These are phyloP conservation scores for Hemiscyllium ocellatum DNA, from an alignment of 2,113 vertebrate species.

Conservation along the genomic window DNA sequence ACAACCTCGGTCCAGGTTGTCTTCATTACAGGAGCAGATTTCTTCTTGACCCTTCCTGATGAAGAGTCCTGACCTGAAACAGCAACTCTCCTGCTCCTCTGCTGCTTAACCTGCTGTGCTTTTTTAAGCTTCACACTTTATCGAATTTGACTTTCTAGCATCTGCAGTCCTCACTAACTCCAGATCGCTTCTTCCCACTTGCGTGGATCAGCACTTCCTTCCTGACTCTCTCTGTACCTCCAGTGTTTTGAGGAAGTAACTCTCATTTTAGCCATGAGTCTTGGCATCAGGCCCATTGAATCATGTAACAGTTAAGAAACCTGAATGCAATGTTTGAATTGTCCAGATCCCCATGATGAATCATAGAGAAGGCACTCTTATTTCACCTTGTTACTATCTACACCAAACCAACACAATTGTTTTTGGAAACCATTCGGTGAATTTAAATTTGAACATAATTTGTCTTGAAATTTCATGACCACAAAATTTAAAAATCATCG, in stretches of 20 bases:
- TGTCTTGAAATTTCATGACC: not conserved
- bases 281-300: not conserved
- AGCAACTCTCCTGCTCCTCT: too few species aligned
- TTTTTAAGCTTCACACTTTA: too few species aligned
- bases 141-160: too few species aligned
- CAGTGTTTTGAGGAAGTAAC: too few species aligned
- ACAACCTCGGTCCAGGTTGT: not conserved
- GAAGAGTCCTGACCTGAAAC: too few species aligned
- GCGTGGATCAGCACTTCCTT: not conserved
- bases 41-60: not conserved
- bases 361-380: not conserved
- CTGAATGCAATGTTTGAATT: not conserved
- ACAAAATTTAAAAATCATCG: not conserved
- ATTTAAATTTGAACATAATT: not conserved
- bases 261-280: too few species aligned
- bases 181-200: not conserved
- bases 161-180: too few species aligned
- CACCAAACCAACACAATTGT: not conserved
- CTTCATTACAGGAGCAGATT: not conserved
- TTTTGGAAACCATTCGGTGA: not conserved
- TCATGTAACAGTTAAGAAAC: not conserved
- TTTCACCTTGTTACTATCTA: not conserved
- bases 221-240: not conserved
- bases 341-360: not conserved
- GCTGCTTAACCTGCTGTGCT: too few species aligned